Evolutionary conservation across 2,888 invertebrate species (phyloP), one percentile per base, ranked within the genome.

Genomic region (Melinaea menophilus): DNA sequence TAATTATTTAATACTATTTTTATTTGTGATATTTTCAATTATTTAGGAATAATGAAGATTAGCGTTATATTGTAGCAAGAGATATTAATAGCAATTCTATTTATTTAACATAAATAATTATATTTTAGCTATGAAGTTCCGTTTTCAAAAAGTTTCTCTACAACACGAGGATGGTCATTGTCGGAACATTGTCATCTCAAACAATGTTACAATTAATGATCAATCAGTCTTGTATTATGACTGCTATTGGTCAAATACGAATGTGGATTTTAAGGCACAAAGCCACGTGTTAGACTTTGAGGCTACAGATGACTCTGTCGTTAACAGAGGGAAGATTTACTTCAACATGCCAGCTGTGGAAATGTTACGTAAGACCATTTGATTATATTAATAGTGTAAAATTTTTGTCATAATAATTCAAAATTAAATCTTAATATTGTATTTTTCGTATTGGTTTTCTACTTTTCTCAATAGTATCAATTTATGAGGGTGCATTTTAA

Each of bases 211-310:
- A 0, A 78, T 90, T 4, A 82, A 87, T 47, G 88, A 88, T 47
- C 81, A 82, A 5, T 90, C 90, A 0, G 84, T 89, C 2, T 69
- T 90, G 11, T 90, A 88, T 70, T 90, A 90, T 61, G 88, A 90
- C 63, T 90, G 90, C 64, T 90, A 86, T 65, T 89, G 89, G 90
- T 80, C 86, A 0, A 71, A 75, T 13, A 80, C 80, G 0, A 82
- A 85, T 22, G 73, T 71, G 0, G 81, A 80, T 4, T 79, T 74
- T 12, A 80, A 80, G 11, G 85, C 84, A 0, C 85, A 81, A 61
- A 87, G 85, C 46, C 85, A 87, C 34, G 81, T 83, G 3, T 71
- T 90, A 3, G 89, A 90, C 72, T 90, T 89, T 66, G 88, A 88
- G 62, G 90, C 90, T 0, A 79, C 82, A 0, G 84, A 84, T 41